Base-by-base conservation (phyloP, 2,888 invertebrate genomes). In the Thumatha senex region DNA sequence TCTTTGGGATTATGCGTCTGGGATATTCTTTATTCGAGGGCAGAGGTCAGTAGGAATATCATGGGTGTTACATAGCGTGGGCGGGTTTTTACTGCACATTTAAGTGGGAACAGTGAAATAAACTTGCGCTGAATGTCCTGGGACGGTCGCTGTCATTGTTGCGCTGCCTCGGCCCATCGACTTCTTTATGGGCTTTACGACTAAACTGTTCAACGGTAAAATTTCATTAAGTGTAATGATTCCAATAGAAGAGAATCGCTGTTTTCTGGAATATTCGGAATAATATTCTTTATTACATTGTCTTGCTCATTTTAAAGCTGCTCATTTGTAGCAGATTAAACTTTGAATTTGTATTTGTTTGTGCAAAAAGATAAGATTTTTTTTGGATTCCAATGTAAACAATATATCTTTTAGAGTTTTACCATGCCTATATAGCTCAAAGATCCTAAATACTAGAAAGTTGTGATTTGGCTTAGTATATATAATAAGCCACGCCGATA, bases 81-180 rank as follows among this genome's bases (percentile, higher is more conserved):
- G 90, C 78, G 89, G 84, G 78, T 81, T 87, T 82, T 88, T 89
- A 89, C 82, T 84, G 81, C 82, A 72, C 78, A 79, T 79, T 86
- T 87, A 82, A 86, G 81, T 80, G 80, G 78, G 68, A 72, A 77
- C 82, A 84, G 80, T 86, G 82, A 86, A 85, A 87, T 89, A 86
- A 88, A 88, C 79, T 82, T 70, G 59, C 73, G 68, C 77, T 67
- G 66, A 83, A 82, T 80, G 86, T 81, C 81, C 82, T 81, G 82
- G 77, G 80, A 72, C 64, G 80, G 63, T 66, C 75, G 72, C 54
- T 65, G 70, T 83, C 86, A 83, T 84, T 86, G 86, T 87, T 78
- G 79, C 74, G 72, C 70, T 72, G 60, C 68, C 75, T 56, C 72
- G 71, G 66, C 67, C 68, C 58, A 62, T 72, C 72, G 71, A 73